A percentile compares a stretch with the other conserved stretches of the same genome.
Evolutionary conservation across 2,113 vertebrate genomes (phyloP).

Genomic region (Peromyscus leucopus): DNA sequence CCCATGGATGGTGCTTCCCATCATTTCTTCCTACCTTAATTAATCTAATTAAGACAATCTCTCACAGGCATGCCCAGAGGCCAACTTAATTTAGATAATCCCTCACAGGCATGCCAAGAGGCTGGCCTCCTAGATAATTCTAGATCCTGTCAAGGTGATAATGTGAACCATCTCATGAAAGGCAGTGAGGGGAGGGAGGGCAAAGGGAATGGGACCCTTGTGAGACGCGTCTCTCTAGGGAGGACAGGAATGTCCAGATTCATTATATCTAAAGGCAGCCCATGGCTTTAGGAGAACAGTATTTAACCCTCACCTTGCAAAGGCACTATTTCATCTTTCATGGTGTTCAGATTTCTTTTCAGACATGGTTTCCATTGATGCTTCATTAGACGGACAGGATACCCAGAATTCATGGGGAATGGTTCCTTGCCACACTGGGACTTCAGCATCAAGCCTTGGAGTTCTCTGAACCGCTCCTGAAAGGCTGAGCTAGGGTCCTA

Average conservation of each 20-base stretch:
- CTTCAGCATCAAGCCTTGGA: not conserved
- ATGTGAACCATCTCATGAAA: not conserved
- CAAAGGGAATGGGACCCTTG: not conserved
- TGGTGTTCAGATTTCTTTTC: not conserved
- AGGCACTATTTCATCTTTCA: not conserved
- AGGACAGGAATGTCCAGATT: not conserved
- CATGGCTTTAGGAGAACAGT: not conserved
- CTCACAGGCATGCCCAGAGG: not conserved
- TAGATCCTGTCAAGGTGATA: not conserved
- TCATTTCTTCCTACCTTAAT: not conserved
- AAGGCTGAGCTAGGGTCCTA: not conserved
- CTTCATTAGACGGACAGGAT: not conserved
- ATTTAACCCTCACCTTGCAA: not conserved
- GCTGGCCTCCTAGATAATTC: not conserved
- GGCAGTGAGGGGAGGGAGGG: not conserved
- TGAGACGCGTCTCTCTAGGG: no score
- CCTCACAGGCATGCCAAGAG: not conserved
- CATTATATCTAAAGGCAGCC: not conserved
- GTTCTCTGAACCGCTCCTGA: not conserved
- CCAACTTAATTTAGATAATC: not conserved
- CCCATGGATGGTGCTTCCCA: not conserved
- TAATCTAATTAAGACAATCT: not conserved
- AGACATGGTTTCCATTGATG: not conserved
- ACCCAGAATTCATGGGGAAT: not conserved
- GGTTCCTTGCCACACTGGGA: not conserved